Base-by-base conservation (phyloP, 2,797 vertebrate genomes). In the Carapus acus region DNA sequence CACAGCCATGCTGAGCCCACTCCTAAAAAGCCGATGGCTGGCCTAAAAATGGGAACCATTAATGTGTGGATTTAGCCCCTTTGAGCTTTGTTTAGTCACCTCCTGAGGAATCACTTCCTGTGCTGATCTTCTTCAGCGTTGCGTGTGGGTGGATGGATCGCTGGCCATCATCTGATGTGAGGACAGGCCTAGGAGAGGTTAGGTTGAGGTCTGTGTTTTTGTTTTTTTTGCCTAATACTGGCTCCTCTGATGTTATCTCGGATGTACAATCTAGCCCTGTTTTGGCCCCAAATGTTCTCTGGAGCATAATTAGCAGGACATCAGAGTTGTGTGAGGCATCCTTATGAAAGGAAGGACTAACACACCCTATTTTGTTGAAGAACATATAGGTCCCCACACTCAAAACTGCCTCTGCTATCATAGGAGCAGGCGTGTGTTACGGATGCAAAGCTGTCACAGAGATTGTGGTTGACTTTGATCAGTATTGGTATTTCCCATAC, bases 1-100 rank as follows among this genome's bases (percentile, higher is more conserved):
- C 49, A 14, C 23, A 24, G 65, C 54, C 60, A 68, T 76, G 71
- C 65, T 73, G 77, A 77, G 77, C 67, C 50, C 54, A 60, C 46
- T 44, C 71, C 22, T 50, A 60, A 62, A 77, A 81, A 75, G 68
- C 86, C 80, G 55, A 58, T 18, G 63, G 79, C 73, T 68, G 70
- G 80, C 71, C 80, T 77, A 70, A 78, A n/a, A 69, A 68, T 79
- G 44, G 62, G 49, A 80, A 69, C 83, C 72, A 82, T 83, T 83
- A 78, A 75, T 69, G 66, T 59, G 78, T 74, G 68, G 65, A 72
- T 82, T 82, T 84, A 79, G 83, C 77, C 73, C 76, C 62, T 73
- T 66, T 80, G 74, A 82, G 75, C 70, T 78, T 80, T 75, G 75
- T 74, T 67, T 72, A 74, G 37, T 71, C 63, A 69, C 63, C 64